Conservation (phyloP, 2,113 vertebrate species). For the Baryphthengus martii region DNA sequence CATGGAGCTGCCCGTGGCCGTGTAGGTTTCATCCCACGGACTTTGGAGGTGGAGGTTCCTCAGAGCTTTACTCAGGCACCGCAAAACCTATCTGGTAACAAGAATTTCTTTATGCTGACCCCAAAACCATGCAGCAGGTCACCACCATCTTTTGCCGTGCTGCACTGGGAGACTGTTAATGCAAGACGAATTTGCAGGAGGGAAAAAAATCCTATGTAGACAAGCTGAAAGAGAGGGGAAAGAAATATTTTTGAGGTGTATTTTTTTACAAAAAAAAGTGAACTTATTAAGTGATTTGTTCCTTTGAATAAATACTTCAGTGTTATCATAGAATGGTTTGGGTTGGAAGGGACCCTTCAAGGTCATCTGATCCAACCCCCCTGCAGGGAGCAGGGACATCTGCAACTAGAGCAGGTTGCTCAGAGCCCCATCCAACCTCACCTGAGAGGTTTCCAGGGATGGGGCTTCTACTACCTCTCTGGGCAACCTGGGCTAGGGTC, state of each 20-base stretch:
- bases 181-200: background rate
- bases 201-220: background rate
- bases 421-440: background rate
- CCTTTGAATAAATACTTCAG: background rate
- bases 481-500: background rate
- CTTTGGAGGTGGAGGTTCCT: background rate
- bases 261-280: background rate
- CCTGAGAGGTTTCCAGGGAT: background rate
- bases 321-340: background rate
- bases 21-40: rapidly evolving
- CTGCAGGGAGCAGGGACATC: background rate
- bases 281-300: background rate
- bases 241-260: background rate
- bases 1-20: rapidly evolving
- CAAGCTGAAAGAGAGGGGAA: background rate
- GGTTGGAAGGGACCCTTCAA: background rate
- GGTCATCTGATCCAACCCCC: background rate
- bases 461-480: background rate
- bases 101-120: background rate
- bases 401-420: background rate
- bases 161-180: background rate
- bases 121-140: background rate
- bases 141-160: background rate
- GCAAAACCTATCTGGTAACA: background rate
- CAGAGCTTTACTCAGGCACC: background rate